These are phyloP conservation scores for Drosophila mauritiana DNA, from an alignment of 1,140 invertebrate species.

Conservation along the genomic window DNA sequence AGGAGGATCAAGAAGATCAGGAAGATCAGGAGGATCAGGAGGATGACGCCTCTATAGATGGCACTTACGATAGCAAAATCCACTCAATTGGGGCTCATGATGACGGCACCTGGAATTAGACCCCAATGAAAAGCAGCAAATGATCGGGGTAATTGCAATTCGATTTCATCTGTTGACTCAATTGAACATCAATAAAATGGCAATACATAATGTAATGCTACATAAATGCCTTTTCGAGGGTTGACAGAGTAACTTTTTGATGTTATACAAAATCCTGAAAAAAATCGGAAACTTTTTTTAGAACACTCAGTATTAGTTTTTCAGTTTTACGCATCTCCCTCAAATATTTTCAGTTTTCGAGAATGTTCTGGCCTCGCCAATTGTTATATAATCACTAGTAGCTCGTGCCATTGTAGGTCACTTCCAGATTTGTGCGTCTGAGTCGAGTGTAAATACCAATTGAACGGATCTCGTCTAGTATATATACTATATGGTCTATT, in stretches of 20 bases:
- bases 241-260: not conserved
- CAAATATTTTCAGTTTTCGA: not conserved
- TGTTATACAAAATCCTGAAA: not conserved
- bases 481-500: slow-evolving; percentile 9
- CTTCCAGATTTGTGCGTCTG: slow-evolving; percentile 13
- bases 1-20: not conserved
- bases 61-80: not conserved
- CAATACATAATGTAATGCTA: not conserved
- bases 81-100: slow-evolving; percentile 8
- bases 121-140: not conserved
- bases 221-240: not conserved
- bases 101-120: not conserved
- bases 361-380: slow-evolving; percentile 12
- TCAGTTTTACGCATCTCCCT: not conserved
- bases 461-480: slow-evolving; percentile 6
- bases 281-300: too few relatives aligned
- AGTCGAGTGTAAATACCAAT: slow-evolving; percentile 16
- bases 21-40: not conserved
- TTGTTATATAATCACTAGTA: slow-evolving; percentile 22
- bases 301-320: too few relatives aligned
- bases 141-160: not conserved
- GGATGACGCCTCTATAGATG: not conserved
- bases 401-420: slow-evolving; percentile 45
- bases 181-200: slow-evolving; percentile 1
- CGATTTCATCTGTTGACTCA: not conserved